Percentiles rank a stretch among this genome's conserved stretches.
Evolutionary conservation across 2,797 vertebrate genomes (phyloP).

Genomic region (Melanotaenia trifasciata): DNA sequence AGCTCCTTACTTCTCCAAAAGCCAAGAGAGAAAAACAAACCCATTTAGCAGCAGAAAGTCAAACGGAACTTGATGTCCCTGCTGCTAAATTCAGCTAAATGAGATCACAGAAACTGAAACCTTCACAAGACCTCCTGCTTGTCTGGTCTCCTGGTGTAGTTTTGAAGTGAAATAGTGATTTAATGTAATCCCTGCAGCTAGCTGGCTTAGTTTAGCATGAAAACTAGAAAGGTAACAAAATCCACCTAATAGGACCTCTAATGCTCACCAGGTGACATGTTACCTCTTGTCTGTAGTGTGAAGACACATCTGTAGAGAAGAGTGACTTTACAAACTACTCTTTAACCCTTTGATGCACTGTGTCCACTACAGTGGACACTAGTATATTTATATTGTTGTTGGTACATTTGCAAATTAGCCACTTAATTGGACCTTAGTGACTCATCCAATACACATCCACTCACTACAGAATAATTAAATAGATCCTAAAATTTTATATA

Average conservation of each 20-base stretch:
- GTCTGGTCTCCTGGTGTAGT: not conserved
- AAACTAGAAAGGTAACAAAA: slow-evolving; percentile 8
- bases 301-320: not conserved
- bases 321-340: not conserved
- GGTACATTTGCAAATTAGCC: too few relatives aligned
- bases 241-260: not conserved
- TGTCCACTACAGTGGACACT: too few relatives aligned
- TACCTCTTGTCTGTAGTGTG: not conserved
- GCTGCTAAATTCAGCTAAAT: slow-evolving; percentile 8
- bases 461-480: too few relatives aligned
- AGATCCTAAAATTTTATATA: too few relatives aligned
- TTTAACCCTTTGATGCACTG: not conserved
- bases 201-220: not conserved
- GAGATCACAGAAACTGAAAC: slow-evolving; percentile 8
- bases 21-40: slow-evolving; percentile 10
- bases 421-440: too few relatives aligned
- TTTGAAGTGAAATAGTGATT: not conserved
- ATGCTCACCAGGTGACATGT: not conserved
- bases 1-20: slow-evolving; percentile 73
- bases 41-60: slow-evolving; percentile 25
- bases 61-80: slow-evolving; percentile 4
- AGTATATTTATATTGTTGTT: too few relatives aligned
- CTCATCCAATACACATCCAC: too few relatives aligned
- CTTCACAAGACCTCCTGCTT: not conserved
- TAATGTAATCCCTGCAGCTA: not conserved